A percentile compares a stretch with the other conserved stretches of the same genome.
These are phyloP conservation scores for Lycia hirtaria DNA, from an alignment of 2,888 invertebrate genomes.

Conservation along the genomic window DNA sequence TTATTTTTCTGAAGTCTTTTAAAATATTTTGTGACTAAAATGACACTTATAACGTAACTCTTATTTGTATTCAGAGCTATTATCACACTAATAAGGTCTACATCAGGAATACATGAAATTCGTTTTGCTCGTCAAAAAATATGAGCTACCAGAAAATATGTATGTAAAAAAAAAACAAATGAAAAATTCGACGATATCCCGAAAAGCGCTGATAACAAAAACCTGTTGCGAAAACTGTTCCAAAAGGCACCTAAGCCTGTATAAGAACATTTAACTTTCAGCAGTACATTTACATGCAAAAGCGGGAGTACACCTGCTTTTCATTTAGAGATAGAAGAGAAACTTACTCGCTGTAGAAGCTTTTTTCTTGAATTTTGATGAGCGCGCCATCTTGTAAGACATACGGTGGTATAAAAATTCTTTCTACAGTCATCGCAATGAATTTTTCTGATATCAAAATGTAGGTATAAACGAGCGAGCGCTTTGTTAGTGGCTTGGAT, in stretches of 20 bases:
- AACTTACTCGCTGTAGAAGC: conserved; percentile 34
- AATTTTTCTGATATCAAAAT: no score
- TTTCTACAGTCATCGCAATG: not conserved
- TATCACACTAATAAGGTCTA: no score
- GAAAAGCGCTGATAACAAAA: not conserved
- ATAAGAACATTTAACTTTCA: conserved; percentile 37
- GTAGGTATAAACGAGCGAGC: no score
- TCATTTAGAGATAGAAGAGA: conserved; percentile 46
- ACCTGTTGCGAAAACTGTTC: conserved; percentile 26
- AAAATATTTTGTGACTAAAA: no score
- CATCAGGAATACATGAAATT: no score
- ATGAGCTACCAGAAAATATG: not conserved
- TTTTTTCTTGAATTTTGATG: conserved; percentile 51
- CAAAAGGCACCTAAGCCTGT: not conserved
- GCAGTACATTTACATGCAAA: conserved; percentile 45
- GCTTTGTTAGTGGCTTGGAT: no score
- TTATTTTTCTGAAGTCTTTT: no score
- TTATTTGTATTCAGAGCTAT: no score
- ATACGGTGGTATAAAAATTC: conserved; percentile 10
- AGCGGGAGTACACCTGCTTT: conserved; percentile 46
- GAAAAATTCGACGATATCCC: not conserved
- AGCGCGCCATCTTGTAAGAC: conserved; percentile 32
- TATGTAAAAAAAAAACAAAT: not conserved
- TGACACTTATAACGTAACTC: no score
- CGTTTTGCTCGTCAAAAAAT: no score